These are phyloP conservation scores for Caenorhabditis inopinata DNA, from an alignment of 1,140 invertebrate genomes.

Conservation along the genomic window DNA sequence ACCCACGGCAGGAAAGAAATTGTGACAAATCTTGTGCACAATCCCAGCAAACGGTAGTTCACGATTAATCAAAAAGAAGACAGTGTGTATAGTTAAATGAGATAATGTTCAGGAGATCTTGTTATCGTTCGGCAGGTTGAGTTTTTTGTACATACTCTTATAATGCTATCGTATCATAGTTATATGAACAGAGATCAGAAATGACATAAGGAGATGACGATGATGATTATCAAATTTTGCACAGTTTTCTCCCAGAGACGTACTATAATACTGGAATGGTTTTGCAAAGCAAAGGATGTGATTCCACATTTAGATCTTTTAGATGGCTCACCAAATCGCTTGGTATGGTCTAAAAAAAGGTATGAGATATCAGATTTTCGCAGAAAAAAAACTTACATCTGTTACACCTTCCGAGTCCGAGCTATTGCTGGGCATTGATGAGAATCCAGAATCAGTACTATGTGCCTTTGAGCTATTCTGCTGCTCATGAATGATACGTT, in stretches of 20 bases:
- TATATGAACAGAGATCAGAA: conserved; percentile 6
- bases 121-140: no score
- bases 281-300: background rate
- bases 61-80: background rate
- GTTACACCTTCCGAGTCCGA: background rate
- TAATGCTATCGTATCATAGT: no score
- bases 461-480: background rate
- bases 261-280: background rate
- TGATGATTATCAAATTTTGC: background rate
- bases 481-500: background rate
- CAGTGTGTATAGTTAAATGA: no score
- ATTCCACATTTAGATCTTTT: background rate
- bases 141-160: no score
- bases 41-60: background rate
- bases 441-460: conserved; percentile 2
- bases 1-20: background rate
- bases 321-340: background rate
- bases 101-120: no score
- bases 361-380: no score
- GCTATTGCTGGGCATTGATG: background rate
- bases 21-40: background rate
- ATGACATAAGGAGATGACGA: background rate
- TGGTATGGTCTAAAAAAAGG: background rate
- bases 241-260: background rate
- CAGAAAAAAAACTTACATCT: no score